Percentiles rank a stretch among this genome's conserved stretches.
Conservation (phyloP, 92 coral and sea anemone genomes). For the Porites cylindrica region DNA sequence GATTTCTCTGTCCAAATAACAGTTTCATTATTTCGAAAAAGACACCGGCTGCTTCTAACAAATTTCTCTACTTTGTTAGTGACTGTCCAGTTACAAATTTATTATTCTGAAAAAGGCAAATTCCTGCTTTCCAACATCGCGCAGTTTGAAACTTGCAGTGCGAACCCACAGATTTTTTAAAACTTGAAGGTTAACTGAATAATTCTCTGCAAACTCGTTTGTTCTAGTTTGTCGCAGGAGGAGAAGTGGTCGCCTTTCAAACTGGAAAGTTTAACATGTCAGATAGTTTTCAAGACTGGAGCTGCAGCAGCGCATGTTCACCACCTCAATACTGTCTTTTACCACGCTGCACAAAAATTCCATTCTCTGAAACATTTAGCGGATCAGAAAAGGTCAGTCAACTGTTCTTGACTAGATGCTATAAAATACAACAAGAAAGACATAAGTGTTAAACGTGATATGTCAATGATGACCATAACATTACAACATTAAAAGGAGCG, state of each 20-base stretch:
- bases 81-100: too few relatives aligned
- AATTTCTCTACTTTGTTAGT: too few relatives aligned
- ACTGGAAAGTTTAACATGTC: background rate
- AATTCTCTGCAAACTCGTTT: background rate
- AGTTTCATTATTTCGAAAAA: too few relatives aligned
- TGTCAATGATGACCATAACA: too few relatives aligned
- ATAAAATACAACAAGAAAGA: background rate
- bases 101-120: background rate
- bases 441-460: too few relatives aligned
- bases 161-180: too few relatives aligned
- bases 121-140: background rate
- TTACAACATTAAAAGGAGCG: too few relatives aligned
- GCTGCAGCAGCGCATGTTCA: background rate
- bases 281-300: background rate
- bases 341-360: background rate
- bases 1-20: too few relatives aligned
- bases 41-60: too few relatives aligned
- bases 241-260: background rate
- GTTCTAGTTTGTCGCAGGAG: constrained; percentile 1
- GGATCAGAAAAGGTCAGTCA: background rate
- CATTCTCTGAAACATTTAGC: background rate
- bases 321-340: background rate
- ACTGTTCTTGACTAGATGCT: background rate
- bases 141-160: too few relatives aligned
- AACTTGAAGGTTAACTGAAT: too few relatives aligned